Evolutionary conservation across 2,113 vertebrate species (phyloP).

Genomic region (Cardinalis cardinalis): DNA sequence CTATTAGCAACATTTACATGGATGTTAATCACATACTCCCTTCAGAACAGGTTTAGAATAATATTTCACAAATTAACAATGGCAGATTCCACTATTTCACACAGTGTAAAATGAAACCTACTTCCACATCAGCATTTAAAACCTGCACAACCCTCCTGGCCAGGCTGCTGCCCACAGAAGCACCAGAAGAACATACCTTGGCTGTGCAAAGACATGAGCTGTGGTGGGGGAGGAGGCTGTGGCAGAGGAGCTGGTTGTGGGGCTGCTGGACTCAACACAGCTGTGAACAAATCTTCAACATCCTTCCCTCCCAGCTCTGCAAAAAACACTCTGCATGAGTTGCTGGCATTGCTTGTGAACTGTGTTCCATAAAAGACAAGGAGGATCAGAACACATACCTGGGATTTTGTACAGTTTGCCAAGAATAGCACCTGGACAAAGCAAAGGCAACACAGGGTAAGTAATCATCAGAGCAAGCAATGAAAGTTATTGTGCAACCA

Average conservation of each 20-base stretch:
- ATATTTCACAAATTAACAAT: neutral
- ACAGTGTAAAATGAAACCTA: rapidly evolving
- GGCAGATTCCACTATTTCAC: neutral
- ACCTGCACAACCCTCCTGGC: neutral
- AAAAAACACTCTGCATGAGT: neutral
- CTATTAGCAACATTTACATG: neutral
- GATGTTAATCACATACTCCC: neutral
- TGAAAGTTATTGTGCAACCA: neutral
- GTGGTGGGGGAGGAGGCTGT: slow-evolving; percentile 76
- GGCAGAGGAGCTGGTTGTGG: slow-evolving; percentile 80
- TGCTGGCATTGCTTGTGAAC: neutral
- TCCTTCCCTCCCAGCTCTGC: slow-evolving; percentile 94
- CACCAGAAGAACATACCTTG: slow-evolving; percentile 69
- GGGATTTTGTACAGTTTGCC: slow-evolving; percentile 95
- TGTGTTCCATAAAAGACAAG: neutral
- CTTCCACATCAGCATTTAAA: neutral
- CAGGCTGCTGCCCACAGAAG: neutral
- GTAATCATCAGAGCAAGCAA: neutral
- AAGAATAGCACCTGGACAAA: slow-evolving; percentile 88
- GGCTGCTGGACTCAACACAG: slow-evolving; percentile 87
- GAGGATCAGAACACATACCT: slow-evolving; percentile 74
- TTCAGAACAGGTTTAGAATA: neutral
- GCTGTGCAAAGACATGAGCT: slow-evolving; percentile 77
- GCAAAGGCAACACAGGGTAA: slow-evolving; percentile 37
- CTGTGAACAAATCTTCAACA: slow-evolving; percentile 95